Evolutionary conservation across 2,113 vertebrate genomes (phyloP), one percentile per base, ranked within the genome.

Genomic region (Callocephalon fimbriatum): DNA sequence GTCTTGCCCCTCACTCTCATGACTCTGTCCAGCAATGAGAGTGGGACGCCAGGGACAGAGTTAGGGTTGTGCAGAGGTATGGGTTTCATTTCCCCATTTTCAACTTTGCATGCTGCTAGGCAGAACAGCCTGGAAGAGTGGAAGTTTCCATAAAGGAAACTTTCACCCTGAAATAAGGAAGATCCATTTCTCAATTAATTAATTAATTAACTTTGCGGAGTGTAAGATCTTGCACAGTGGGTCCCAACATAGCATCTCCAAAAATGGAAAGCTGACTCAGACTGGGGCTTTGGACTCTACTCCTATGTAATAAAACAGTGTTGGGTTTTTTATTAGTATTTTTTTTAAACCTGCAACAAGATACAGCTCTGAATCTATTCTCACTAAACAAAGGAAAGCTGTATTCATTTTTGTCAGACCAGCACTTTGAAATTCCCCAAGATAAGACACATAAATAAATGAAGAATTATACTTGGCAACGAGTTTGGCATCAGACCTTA

Each of bases 401-500:
- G 73, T 92, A 75, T 84, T 91, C 66, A 0, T 78, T 95, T 95
- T 95, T 87, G 88, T 96, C 73, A 95, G 88, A 91, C 73, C 66
- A 95, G 88, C 70, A 93, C 91, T 97, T 95, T 96, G 95, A 96
- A 97, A 95, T 91, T 95, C 93, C 73, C 22, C 53, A 89, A 91
- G 97, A 96, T 89, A 97, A 95, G 93, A 76, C 73, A 93, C 56
- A 92, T 29, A 97, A 94, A 96, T 96, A 97, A 96, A 88, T 75
- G 92, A 88, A 97, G 84, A 95, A 89, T 92, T 93, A 95, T 86
- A 92, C 80, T 97, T 97, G 96, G 94, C 97, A 89, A 56, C 10
- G 88, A 84, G 9, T 95, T 89, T 95, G 94, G 94, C 86, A 93
- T 77, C 79, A 93, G 89, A 93, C 86, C 72, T 82, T 2, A 91